phyloP scores from a whole-genome alignment of 1,140 invertebrate species.

The Brachionus koreanus region DNA sequence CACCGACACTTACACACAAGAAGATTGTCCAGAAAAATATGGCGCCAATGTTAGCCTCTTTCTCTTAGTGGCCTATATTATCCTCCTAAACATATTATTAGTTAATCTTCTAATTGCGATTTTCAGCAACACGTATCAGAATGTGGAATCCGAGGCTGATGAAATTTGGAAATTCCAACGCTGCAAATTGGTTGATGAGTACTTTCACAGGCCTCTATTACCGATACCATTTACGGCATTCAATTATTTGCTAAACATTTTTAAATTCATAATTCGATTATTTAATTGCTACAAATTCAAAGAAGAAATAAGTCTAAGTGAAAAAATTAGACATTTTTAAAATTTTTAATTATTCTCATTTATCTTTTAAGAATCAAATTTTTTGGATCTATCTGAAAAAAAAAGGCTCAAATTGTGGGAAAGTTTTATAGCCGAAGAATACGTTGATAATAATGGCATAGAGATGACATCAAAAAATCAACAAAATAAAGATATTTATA shows the following conservation, averaged over 20 bases:
- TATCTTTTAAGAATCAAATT: background rate
- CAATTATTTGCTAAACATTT: constrained; percentile 49
- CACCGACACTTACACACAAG: constrained; percentile 3
- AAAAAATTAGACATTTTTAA: background rate
- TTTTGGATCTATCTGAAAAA: background rate
- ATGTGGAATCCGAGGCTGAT: constrained; percentile 52
- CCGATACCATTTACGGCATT: constrained; percentile 58
- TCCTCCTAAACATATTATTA: constrained; percentile 90
- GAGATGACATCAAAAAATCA: background rate
- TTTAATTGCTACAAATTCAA: background rate
- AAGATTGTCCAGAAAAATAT: constrained; percentile 22
- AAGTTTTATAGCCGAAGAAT: constrained; percentile 21
- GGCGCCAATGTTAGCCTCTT: constrained; percentile 72
- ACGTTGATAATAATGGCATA: background rate
- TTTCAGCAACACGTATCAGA: constrained; percentile 66
- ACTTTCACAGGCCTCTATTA: constrained; percentile 56
- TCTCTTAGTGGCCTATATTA: constrained; percentile 87
- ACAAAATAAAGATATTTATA: background rate
- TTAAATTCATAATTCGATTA: background rate
- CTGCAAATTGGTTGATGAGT: constrained; percentile 56
- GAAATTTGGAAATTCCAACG: constrained; percentile 59
- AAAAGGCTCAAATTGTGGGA: constrained; percentile 31
- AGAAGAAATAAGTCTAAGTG: background rate
- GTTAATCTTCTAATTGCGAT: constrained; percentile 96
- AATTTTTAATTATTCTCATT: background rate